phyloP scores from a whole-genome alignment of 2,797 vertebrate species.

The Pseudomugil gertrudae region DNA sequence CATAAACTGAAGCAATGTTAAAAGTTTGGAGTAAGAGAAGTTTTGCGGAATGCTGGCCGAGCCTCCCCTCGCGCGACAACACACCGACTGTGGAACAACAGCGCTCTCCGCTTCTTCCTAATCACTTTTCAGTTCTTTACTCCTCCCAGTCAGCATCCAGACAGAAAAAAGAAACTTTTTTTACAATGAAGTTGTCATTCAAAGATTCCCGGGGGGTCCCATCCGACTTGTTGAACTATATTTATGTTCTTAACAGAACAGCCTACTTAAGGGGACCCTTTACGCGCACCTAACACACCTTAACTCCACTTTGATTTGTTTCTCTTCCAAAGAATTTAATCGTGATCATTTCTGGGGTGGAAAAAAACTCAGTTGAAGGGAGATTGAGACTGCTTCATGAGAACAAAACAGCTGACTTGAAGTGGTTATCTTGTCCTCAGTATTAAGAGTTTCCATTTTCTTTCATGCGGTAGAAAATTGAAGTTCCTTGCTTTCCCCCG shows the following conservation, averaged over 20 bases:
- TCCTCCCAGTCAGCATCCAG: constrained; percentile 51
- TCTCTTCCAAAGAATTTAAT: neutral
- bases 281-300: neutral
- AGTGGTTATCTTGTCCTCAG: neutral
- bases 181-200: constrained; percentile 18
- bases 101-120: constrained; percentile 59
- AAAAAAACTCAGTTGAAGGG: neutral
- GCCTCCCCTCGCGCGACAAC: constrained; percentile 32
- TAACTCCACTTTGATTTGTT: neutral
- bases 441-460: neutral
- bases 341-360: neutral
- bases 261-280: neutral
- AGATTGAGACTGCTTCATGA: neutral
- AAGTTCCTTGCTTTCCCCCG: constrained; percentile 41
- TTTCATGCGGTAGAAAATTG: constrained; percentile 26
- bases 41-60: constrained; percentile 31
- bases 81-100: constrained; percentile 51
- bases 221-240: neutral
- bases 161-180: constrained; percentile 5
- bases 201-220: neutral
- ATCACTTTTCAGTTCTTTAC: constrained; percentile 16
- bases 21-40: constrained; percentile 6
- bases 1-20: constrained; percentile 54
- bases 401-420: neutral
- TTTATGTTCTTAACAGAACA: neutral